Conservation (phyloP, 2,888 invertebrate species). For the Tinea semifulvella region DNA sequence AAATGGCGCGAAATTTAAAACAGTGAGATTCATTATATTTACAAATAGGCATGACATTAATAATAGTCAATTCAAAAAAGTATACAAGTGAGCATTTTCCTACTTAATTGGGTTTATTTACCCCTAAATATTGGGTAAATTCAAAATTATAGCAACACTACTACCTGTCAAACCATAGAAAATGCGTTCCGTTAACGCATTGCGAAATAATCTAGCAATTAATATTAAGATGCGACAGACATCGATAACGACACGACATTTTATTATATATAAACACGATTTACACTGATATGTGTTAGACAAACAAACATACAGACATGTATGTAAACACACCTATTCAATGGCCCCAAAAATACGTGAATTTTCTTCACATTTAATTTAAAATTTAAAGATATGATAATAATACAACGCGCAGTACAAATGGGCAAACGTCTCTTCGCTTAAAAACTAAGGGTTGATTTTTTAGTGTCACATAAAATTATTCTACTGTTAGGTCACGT, state of each 20-base stretch:
- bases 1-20: background rate
- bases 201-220: conserved; percentile 1
- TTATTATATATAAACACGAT: conserved; percentile 38
- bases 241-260: conserved; percentile 57
- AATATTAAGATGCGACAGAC: conserved; percentile 22
- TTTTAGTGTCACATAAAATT: no score
- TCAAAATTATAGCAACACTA: conserved; percentile 1
- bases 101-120: background rate
- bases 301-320: conserved; percentile 12
- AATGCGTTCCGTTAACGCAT: background rate
- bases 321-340: conserved; percentile 6
- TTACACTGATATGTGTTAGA: conserved; percentile 56
- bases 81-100: conserved; percentile 3
- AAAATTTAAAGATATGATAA: no score
- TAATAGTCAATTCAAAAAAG: conserved; percentile 2
- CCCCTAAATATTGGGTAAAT: background rate
- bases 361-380: no score
- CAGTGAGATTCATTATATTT: conserved; percentile 6
- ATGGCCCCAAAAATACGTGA: conserved; percentile 48
- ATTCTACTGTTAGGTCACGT: no score
- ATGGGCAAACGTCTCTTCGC: no score
- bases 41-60: conserved; percentile 2
- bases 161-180: background rate
- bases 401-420: no score
- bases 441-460: no score